These are phyloP conservation scores for Calidris pygmaea DNA, from an alignment of 2,113 vertebrate genomes.

Conservation along the genomic window DNA sequence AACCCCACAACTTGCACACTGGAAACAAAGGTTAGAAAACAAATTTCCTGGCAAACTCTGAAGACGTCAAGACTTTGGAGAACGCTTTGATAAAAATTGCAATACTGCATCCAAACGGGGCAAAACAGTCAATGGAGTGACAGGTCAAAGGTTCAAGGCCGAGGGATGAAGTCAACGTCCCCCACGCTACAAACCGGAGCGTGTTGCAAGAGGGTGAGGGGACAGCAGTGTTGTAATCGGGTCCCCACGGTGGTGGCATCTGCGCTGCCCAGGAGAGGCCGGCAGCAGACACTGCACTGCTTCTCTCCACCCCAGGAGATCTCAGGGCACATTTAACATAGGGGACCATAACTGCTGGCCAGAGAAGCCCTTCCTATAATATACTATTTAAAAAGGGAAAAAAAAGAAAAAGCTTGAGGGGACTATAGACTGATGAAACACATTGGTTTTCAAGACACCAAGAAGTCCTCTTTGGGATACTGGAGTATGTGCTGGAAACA, in stretches of 20 bases:
- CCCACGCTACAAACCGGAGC: accelerated
- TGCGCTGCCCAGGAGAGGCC: neutral
- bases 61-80: neutral
- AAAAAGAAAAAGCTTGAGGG: neutral
- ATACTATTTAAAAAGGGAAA: accelerated
- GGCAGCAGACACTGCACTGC: neutral
- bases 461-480: neutral
- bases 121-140: neutral
- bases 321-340: accelerated
- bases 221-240: neutral
- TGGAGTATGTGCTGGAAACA: neutral
- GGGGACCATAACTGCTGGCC: accelerated
- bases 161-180: neutral
- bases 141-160: neutral
- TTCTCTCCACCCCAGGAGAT: neutral
- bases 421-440: neutral
- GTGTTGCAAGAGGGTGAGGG: neutral
- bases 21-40: neutral
- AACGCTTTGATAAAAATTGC: neutral
- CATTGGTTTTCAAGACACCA: accelerated
- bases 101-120: neutral
- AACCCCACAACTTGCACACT: neutral
- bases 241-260: neutral
- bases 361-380: neutral
- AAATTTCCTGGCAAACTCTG: neutral